Conservation (phyloP, 2,113 vertebrate genomes). For the Martes martes region DNA sequence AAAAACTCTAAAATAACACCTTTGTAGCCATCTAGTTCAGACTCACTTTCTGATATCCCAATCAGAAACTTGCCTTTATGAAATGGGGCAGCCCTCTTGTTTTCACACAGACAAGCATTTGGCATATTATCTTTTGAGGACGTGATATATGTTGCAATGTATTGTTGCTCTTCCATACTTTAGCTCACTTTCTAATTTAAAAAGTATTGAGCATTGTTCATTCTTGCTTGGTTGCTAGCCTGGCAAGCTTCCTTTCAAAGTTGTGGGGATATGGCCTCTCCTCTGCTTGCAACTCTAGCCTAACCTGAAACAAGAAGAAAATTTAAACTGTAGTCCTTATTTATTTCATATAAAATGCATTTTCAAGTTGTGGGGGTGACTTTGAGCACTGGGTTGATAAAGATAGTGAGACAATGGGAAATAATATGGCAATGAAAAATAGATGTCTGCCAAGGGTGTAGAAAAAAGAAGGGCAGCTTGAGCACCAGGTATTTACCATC, state of each 20-base stretch:
- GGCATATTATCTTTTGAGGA: neutral
- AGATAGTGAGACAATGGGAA: neutral
- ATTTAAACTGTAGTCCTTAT: neutral
- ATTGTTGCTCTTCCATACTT: neutral
- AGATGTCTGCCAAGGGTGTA: neutral
- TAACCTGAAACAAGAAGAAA: neutral
- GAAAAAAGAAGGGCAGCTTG: neutral
- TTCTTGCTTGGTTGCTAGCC: neutral
- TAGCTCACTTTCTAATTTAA: neutral
- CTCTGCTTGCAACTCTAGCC: neutral
- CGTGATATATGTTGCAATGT: neutral
- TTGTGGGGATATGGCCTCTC: neutral
- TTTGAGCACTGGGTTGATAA: neutral
- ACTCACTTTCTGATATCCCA: neutral
- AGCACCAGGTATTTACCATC: neutral
- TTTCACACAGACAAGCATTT: neutral
- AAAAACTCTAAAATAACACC: conserved; percentile 34
- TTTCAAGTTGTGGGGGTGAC: neutral
- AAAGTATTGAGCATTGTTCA: neutral
- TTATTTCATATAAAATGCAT: neutral
- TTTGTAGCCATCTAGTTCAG: conserved; percentile 33
- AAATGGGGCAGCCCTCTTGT: neutral
- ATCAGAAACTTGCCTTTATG: conserved; percentile 10
- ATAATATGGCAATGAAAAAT: neutral
- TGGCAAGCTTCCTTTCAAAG: neutral